Percentiles rank a stretch among this genome's conserved stretches.
Evolutionary conservation across 2,888 invertebrate genomes (phyloP).

Genomic region (Tineola bisselliella): DNA sequence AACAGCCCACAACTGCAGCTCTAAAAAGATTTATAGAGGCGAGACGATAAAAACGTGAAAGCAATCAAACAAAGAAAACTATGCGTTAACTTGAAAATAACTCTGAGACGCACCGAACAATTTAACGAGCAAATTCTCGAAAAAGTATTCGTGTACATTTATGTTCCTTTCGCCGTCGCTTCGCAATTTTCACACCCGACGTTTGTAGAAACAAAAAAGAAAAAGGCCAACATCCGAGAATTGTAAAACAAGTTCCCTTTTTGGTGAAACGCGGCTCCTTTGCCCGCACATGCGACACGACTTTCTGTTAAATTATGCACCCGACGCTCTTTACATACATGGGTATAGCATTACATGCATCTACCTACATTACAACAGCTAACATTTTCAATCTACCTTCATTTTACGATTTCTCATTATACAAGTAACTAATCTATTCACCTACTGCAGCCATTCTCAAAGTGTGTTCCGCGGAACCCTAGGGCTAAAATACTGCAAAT

Average conservation of each 20-base stretch:
- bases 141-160: background rate
- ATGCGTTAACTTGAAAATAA: too few relatives aligned
- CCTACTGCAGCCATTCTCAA: too few relatives aligned
- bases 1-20: conserved; percentile 23
- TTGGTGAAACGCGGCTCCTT: conserved; percentile 23
- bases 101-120: background rate
- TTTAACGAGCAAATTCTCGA: background rate
- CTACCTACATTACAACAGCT: too few relatives aligned
- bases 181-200: conserved; percentile 45
- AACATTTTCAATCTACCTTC: too few relatives aligned
- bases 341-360: background rate
- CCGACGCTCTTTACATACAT: background rate
- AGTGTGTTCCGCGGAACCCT: too few relatives aligned
- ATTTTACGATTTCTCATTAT: too few relatives aligned
- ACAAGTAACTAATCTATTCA: too few relatives aligned
- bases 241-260: conserved; percentile 35
- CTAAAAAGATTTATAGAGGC: conserved; percentile 42
- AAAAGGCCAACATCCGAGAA: conserved; percentile 30
- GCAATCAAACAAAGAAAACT: background rate
- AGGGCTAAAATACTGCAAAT: too few relatives aligned
- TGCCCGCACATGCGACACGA: background rate
- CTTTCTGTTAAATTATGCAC: background rate
- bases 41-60: conserved; percentile 36
- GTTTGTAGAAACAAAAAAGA: conserved; percentile 26
- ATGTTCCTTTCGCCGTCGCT: conserved; percentile 14